Evolutionary conservation across 2,113 vertebrate genomes (phyloP).

Genomic region (Phoxinus phoxinus): DNA sequence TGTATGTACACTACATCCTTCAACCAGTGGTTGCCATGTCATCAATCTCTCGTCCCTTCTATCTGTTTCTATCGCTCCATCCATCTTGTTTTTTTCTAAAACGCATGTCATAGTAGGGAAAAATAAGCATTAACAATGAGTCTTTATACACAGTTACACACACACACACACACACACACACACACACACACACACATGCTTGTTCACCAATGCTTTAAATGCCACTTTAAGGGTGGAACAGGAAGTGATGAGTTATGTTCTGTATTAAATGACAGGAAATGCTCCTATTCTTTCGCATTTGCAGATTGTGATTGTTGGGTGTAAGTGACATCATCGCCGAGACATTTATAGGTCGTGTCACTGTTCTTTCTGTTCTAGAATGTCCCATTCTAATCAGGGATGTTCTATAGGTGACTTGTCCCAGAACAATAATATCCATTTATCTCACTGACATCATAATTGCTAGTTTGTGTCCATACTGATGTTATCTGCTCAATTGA

Average conservation of each 20-base stretch:
- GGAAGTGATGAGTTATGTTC: conserved; percentile 53
- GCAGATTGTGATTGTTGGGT: conserved; percentile 49
- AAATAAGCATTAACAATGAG: conserved; percentile 11
- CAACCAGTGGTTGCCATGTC: not conserved
- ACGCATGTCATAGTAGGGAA: not conserved
- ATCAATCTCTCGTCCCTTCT: conserved; percentile 8
- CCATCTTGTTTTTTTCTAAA: not conserved
- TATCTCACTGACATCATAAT: conserved; percentile 44
- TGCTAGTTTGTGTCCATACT: conserved; percentile 32
- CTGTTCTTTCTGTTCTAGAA: conserved; percentile 49
- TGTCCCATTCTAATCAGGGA: conserved; percentile 45
- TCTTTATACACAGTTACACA: not conserved
- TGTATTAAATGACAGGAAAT: conserved; percentile 58
- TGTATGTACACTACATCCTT: conserved; percentile 6
- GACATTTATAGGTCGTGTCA: conserved; percentile 41
- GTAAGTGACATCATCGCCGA: conserved; percentile 36
- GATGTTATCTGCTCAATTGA: conserved; percentile 34
- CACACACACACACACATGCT: conserved; percentile 12
- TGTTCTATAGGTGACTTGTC: conserved; percentile 35
- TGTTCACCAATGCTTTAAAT: conserved; percentile 32
- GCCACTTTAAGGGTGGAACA: conserved; percentile 47
- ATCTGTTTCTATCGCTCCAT: not conserved
- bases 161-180: conserved; percentile 24
- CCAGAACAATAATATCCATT: conserved; percentile 23
- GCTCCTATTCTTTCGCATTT: conserved; percentile 51